Percentiles rank a stretch among this genome's conserved stretches.
These are phyloP conservation scores for Neoaliturus tenellus DNA, from an alignment of 2,888 invertebrate genomes.

Conservation along the genomic window DNA sequence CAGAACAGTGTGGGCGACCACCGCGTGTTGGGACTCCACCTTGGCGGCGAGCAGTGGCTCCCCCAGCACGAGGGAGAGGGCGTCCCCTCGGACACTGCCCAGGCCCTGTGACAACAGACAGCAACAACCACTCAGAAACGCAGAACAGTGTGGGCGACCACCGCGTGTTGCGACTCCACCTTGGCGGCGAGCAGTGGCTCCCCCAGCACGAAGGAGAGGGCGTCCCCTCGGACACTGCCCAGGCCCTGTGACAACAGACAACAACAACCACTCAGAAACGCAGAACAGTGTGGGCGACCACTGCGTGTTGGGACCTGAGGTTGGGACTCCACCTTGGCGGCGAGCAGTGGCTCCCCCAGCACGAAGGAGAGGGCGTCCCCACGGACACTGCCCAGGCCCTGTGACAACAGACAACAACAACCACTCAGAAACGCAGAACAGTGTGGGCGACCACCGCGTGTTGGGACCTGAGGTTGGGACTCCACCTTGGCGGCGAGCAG, in stretches of 20 bases:
- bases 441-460: background rate
- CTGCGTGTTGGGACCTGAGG: no score
- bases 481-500: background rate
- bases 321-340: background rate
- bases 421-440: slow-evolving; percentile 34
- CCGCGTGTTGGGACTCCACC: background rate
- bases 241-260: slow-evolving; percentile 8
- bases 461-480: no score
- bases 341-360: background rate
- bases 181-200: background rate
- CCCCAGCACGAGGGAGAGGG: slow-evolving; percentile 7
- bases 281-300: slow-evolving; percentile 12
- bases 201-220: slow-evolving; percentile 12
- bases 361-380: slow-evolving; percentile 14
- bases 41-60: background rate
- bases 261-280: no score
- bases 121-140: no score
- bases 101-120: no score
- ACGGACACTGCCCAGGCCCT: slow-evolving; percentile 35
- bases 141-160: slow-evolving; percentile 12
- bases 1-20: slow-evolving; percentile 12
- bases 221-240: slow-evolving; percentile 37
- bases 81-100: slow-evolving; percentile 37
- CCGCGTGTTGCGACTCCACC: background rate
- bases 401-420: no score